phyloP scores from a whole-genome alignment of 1,140 invertebrate genomes.

The Brachionus paranguensis region DNA sequence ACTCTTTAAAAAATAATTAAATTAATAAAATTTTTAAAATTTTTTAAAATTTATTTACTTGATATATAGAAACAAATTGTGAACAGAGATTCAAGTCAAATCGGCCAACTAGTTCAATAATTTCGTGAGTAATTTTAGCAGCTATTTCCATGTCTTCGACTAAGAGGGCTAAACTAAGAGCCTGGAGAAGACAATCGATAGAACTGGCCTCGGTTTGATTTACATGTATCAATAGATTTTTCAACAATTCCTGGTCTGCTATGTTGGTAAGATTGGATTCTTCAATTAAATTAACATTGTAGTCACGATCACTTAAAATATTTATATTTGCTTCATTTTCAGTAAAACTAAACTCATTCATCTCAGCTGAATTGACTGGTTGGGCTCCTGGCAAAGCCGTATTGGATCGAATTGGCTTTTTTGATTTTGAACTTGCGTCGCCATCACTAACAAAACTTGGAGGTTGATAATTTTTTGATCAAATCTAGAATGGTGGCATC shows the following conservation, averaged over 20 bases:
- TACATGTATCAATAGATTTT: background rate
- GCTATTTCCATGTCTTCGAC: slow-evolving; percentile 10
- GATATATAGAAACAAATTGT: slow-evolving; percentile 12
- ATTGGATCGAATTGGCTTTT: background rate
- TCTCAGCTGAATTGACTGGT: background rate
- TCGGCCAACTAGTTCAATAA: slow-evolving; percentile 17
- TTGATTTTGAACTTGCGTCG: background rate
- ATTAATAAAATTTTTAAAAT: background rate
- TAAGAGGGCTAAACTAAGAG: background rate
- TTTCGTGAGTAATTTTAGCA: background rate
- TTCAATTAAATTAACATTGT: background rate
- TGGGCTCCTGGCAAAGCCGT: background rate
- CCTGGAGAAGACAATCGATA: slow-evolving; percentile 12
- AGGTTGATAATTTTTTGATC: background rate
- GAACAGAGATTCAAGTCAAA: slow-evolving; percentile 7
- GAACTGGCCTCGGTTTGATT: slow-evolving; percentile 3
- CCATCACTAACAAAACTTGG: background rate
- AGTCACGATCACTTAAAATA: slow-evolving; percentile 6
- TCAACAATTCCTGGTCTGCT: slow-evolving; percentile 8
- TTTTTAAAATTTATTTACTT: background rate
- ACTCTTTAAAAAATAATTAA: background rate
- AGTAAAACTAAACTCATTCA: background rate
- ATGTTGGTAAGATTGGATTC: slow-evolving; percentile 9
- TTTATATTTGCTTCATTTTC: background rate
- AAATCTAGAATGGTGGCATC: background rate